Conservation (phyloP, 1,140 invertebrate genomes). For the Leptinotarsa lineolata region DNA sequence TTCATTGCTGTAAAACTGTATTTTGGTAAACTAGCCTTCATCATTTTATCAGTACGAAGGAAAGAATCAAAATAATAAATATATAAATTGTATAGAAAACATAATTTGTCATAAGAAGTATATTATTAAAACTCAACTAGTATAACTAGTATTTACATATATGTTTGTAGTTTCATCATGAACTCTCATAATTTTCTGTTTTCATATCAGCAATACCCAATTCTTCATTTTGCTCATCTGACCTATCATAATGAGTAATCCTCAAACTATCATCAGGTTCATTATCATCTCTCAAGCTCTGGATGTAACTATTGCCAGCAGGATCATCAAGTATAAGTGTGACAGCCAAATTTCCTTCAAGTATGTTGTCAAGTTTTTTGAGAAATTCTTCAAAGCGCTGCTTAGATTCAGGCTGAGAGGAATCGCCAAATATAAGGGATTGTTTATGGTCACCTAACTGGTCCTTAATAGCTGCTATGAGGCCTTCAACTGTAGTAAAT, state of each 20-base stretch:
- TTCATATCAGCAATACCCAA: conserved; percentile 97
- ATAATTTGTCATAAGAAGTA: background rate
- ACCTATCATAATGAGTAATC: conserved; percentile 82
- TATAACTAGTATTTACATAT: too few relatives aligned
- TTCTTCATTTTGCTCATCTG: conserved; percentile 92
- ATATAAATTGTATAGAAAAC: conserved; percentile 6
- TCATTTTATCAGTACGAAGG: too few relatives aligned
- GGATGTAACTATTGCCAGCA: conserved; percentile 95
- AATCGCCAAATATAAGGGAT: conserved; percentile 76
- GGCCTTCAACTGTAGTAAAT: conserved; percentile 94
- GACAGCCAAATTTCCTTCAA: conserved; percentile 66
- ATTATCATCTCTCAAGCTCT: conserved; percentile 71
- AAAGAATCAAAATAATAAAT: background rate
- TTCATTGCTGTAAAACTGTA: too few relatives aligned
- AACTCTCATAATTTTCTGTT: conserved; percentile 75
- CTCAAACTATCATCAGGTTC: conserved; percentile 67
- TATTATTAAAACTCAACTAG: too few relatives aligned
- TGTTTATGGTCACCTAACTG: conserved; percentile 65
- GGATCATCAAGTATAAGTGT: conserved; percentile 93
- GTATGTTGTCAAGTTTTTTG: conserved; percentile 70
- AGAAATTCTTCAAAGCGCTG: conserved; percentile 69
- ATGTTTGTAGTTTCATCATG: background rate
- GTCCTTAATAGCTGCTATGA: conserved; percentile 70
- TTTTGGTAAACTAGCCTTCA: too few relatives aligned
- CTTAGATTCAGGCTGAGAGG: conserved; percentile 62